Percentiles rank a stretch among this genome's conserved stretches.
Conservation (phyloP, 2,113 vertebrate genomes). For the Fulmarus glacialis region DNA sequence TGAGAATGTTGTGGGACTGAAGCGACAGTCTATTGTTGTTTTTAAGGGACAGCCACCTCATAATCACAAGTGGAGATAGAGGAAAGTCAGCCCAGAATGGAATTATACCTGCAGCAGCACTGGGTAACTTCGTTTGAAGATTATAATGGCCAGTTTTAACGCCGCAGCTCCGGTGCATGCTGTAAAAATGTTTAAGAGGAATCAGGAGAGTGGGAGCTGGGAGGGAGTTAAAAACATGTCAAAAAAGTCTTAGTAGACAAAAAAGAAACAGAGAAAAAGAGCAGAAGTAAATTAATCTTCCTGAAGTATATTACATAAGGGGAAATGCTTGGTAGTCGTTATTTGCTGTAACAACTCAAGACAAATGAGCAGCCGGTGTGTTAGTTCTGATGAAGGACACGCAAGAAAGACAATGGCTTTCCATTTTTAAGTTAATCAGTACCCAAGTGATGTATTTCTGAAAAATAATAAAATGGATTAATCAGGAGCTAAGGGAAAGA, state of each 20-base stretch:
- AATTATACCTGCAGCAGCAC: background rate
- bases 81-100: background rate
- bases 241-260: constrained; percentile 77
- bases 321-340: constrained; percentile 83
- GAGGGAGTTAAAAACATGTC: constrained; percentile 71
- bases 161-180: background rate
- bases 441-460: constrained; percentile 85
- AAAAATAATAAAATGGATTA: constrained; percentile 93
- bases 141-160: background rate
- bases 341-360: constrained; percentile 88
- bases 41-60: background rate
- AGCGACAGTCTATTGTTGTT: background rate
- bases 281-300: constrained; percentile 87
- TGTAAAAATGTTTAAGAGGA: background rate
- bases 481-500: constrained; percentile 81
- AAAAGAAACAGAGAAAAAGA: constrained; percentile 73
- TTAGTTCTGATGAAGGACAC: constrained; percentile 86
- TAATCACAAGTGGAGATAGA: background rate
- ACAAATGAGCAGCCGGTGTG: constrained; percentile 83
- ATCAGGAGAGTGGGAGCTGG: background rate
- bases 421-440: constrained; percentile 94
- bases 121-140: background rate
- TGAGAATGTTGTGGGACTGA: background rate
- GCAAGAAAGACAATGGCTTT: constrained; percentile 84
- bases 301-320: constrained; percentile 79